Base-by-base conservation (phyloP, 2,888 invertebrate species). In the Lypha dubia region DNA sequence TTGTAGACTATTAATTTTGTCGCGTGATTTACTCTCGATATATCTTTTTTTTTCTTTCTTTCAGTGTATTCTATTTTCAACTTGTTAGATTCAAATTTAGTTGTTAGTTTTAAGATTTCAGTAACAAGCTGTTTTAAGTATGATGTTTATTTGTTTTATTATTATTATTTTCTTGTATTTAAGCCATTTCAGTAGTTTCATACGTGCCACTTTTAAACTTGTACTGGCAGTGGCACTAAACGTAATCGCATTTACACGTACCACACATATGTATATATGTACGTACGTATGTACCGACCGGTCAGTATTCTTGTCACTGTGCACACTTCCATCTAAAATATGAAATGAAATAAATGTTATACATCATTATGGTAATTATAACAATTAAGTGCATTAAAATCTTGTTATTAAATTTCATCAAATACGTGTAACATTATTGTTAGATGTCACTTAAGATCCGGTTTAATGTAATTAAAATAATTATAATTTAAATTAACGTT, bases 291-390 rank as follows among this genome's bases (percentile, higher is more conserved):
- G 5, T 28, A 28, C 2, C 5, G 32, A 22, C 51, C 28, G 20
- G 58, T n/a, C 35, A 9, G 46, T 17, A n/a, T 58, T 58, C 44
- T 58, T 56, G 44, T 41, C 35, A 32, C 11, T 35, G 65, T 53
- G 38, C 75, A 75, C 75, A 56, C 75, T 75, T 75, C 65, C 35
- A 56, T 22, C 6, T 32, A 3, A 20, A 68, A 20, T 28, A 49
- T 76, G 7, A 79, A 60, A 60, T 24, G 9, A 60, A 71, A 58
- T 60, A 70, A 67, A 67, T 74, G 84, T 81, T 81, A 77, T 79
- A 84, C 74, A 84, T 84, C 84, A 84, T 84, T 84, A 84, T 81
- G 80, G 68, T 84, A 84, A 84, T 84, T 84, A 84, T 81, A 84
- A 84, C 77, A 62, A 81, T 84, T 81, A 81, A 79, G 70, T 70